phyloP scores from a whole-genome alignment of 2,888 invertebrate species.

The Endotricha flammealis region DNA sequence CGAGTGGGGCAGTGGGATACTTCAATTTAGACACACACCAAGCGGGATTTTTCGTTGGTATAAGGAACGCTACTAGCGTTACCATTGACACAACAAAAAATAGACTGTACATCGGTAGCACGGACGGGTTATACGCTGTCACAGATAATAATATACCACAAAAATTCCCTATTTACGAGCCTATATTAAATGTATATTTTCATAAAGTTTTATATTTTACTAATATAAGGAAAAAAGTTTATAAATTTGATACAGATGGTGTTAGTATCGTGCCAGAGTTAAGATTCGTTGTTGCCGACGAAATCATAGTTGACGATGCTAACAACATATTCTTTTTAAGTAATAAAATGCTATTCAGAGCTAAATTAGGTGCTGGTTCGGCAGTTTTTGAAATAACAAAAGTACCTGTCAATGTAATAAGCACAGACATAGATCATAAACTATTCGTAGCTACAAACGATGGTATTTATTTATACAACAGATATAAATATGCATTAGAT shows the following conservation, averaged over 20 bases:
- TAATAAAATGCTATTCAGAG: constrained; percentile 40
- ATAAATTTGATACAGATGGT: constrained; percentile 47
- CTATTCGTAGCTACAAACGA: constrained; percentile 44
- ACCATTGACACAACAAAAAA: constrained; percentile 50
- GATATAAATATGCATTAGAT: constrained; percentile 58
- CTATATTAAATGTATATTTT: constrained; percentile 44
- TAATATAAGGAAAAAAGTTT: constrained; percentile 44
- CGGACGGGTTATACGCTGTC: constrained; percentile 52
- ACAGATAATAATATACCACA: constrained; percentile 43
- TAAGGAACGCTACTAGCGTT: constrained; percentile 56
- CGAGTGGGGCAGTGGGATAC: constrained; percentile 38
- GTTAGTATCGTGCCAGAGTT: constrained; percentile 42
- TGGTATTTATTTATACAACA: constrained; percentile 57
- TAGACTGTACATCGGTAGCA: constrained; percentile 52
- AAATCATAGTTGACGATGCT: constrained; percentile 51
- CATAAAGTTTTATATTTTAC: constrained; percentile 52
- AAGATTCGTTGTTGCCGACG: constrained; percentile 38
- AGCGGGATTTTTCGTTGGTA: constrained; percentile 44
- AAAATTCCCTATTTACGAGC: constrained; percentile 48
- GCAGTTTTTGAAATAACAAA: constrained; percentile 2
- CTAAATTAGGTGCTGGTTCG: constrained; percentile 47
- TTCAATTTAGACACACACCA: constrained; percentile 38
- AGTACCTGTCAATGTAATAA: constrained; percentile 31
- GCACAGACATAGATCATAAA: constrained; percentile 42
- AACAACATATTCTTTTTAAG: constrained; percentile 52